Conservation (phyloP, 1,140 invertebrate species). For the Armadillidium nasatum region DNA sequence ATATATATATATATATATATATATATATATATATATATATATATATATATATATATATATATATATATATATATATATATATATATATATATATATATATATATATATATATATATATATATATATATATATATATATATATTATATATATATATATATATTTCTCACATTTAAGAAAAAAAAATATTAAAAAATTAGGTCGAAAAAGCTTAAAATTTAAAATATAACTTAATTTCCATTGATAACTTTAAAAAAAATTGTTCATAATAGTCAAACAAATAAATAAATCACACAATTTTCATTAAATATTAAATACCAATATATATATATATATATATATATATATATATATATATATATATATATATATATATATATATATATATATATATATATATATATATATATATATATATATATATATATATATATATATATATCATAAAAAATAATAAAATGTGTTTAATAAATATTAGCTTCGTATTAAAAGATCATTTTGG, state of each 20-base stretch:
- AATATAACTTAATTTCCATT: too few relatives aligned
- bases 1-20: too few relatives aligned
- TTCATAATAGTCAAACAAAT: too few relatives aligned
- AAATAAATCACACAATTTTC: too few relatives aligned
- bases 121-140: slow-evolving; percentile 29
- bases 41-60: too few relatives aligned
- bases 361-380: slow-evolving; percentile 25
- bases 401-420: slow-evolving; percentile 23
- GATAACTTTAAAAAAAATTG: too few relatives aligned
- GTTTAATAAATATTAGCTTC: not conserved
- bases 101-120: slow-evolving; percentile 27
- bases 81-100: slow-evolving; percentile 30
- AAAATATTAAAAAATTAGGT: too few relatives aligned
- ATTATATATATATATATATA: not conserved
- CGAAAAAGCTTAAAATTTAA: too few relatives aligned
- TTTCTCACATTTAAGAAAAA: too few relatives aligned
- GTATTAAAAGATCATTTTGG: not conserved
- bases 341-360: slow-evolving; percentile 17
- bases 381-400: slow-evolving; percentile 24
- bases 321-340: slow-evolving; percentile 13
- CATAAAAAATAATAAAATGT: not conserved
- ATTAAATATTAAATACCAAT: too few relatives aligned
- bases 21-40: too few relatives aligned
- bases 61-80: not conserved
- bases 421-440: slow-evolving; percentile 2